Conservation (phyloP, 2,888 invertebrate genomes). For the Chorisops tibialis region DNA sequence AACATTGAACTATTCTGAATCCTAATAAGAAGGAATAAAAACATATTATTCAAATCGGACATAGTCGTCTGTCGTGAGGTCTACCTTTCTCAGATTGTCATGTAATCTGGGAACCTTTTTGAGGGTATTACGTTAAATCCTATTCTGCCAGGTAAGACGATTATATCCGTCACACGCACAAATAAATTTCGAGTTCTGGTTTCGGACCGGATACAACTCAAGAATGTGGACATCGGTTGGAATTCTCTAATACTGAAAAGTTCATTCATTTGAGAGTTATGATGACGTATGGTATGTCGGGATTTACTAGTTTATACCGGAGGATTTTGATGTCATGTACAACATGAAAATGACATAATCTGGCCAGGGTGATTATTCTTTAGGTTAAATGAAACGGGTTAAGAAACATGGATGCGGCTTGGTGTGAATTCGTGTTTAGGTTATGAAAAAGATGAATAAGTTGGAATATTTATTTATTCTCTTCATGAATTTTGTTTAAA, state of each 20-base stretch:
- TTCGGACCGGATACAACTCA: too few relatives aligned
- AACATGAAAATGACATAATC: not conserved
- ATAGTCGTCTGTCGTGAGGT: not conserved
- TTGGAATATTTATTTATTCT: too few relatives aligned
- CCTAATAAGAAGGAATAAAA: too few relatives aligned
- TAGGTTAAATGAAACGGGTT: too few relatives aligned
- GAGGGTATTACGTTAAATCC: not conserved
- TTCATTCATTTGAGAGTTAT: slow-evolving; percentile 1
- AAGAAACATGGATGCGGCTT: too few relatives aligned
- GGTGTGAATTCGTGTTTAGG: too few relatives aligned
- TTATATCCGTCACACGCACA: not conserved
- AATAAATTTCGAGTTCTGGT: not conserved
- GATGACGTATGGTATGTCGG: not conserved
- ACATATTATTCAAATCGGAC: too few relatives aligned
- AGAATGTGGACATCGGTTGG: not conserved
- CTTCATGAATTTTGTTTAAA: too few relatives aligned
- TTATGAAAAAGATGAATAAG: too few relatives aligned
- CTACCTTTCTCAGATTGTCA: not conserved
- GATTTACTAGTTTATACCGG: not conserved
- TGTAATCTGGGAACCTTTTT: not conserved
- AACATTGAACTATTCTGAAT: too few relatives aligned
- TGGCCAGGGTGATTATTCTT: too few relatives aligned
- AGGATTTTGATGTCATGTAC: not conserved
- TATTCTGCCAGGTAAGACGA: slow-evolving; percentile 1
- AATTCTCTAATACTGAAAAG: not conserved